Evolutionary conservation across 2,113 vertebrate genomes (phyloP).

Genomic region (Centrocercus urophasianus): DNA sequence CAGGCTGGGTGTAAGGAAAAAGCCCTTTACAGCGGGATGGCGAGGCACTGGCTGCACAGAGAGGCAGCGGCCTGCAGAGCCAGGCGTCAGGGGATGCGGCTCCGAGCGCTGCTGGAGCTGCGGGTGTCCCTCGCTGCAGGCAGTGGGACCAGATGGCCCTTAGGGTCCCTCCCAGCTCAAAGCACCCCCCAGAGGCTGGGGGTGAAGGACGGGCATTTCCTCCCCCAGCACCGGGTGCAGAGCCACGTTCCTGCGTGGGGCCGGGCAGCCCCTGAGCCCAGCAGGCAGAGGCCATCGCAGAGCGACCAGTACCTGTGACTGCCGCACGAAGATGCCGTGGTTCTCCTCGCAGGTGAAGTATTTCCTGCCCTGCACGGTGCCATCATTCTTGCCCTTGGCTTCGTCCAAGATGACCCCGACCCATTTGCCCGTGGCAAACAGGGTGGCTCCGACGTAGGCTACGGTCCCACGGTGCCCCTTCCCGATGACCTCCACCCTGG

Average conservation of each 20-base stretch:
- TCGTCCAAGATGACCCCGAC: slow-evolving; percentile 97
- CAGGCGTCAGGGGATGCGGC: too few relatives aligned
- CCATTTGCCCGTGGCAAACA: slow-evolving; percentile 97
- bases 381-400: slow-evolving; percentile 95
- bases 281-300: accelerated
- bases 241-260: too few relatives aligned
- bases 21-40: too few relatives aligned
- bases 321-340: slow-evolving; percentile 95
- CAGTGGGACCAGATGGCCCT: too few relatives aligned
- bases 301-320: slow-evolving; percentile 87
- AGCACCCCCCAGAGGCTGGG: too few relatives aligned
- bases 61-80: too few relatives aligned
- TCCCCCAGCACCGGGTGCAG: background rate
- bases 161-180: too few relatives aligned
- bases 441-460: slow-evolving; percentile 93
- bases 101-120: too few relatives aligned
- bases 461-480: slow-evolving; percentile 94
- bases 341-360: slow-evolving; percentile 96
- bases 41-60: too few relatives aligned
- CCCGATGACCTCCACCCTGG: slow-evolving; percentile 95
- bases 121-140: too few relatives aligned
- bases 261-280: too few relatives aligned
- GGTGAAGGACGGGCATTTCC: accelerated
- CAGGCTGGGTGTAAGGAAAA: too few relatives aligned
- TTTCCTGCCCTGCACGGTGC: slow-evolving; percentile 93